Conservation (phyloP, 2,113 vertebrate genomes). For the Toxostoma redivivum region DNA sequence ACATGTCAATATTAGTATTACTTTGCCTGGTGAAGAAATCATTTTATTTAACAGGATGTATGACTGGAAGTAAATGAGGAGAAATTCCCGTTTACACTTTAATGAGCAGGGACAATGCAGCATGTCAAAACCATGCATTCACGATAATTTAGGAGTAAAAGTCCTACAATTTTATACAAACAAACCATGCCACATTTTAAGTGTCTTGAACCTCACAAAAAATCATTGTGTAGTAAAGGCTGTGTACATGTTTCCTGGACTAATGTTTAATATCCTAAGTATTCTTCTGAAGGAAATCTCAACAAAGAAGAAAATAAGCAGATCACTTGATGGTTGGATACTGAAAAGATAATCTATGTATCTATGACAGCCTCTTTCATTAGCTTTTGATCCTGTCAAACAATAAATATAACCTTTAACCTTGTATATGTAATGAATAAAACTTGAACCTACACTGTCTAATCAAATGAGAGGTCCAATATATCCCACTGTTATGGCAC, state of each 20-base stretch:
- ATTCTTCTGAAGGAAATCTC: conserved; percentile 24
- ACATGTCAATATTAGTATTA: conserved; percentile 65
- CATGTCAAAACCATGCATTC: conserved; percentile 40
- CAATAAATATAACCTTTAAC: conserved; percentile 63
- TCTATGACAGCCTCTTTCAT: conserved; percentile 60
- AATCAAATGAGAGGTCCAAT: conserved; percentile 21
- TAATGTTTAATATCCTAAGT: not conserved
- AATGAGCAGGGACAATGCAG: conserved; percentile 68
- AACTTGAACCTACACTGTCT: conserved; percentile 33
- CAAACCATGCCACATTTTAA: not conserved
- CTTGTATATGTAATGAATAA: conserved; percentile 45
- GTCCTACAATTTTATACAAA: conserved; percentile 13
- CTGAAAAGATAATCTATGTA: conserved; percentile 52
- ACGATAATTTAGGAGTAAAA: conserved; percentile 36
- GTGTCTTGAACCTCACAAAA: not conserved
- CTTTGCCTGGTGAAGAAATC: conserved; percentile 57
- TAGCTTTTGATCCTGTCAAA: conserved; percentile 58
- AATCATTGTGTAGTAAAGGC: not conserved
- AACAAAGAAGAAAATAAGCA: conserved; percentile 48
- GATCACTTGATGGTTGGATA: conserved; percentile 49
- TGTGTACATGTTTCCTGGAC: not conserved
- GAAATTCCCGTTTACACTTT: conserved; percentile 62
- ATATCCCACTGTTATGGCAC: not conserved
- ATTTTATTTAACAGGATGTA: conserved; percentile 63
- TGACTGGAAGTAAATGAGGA: conserved; percentile 59